Evolutionary conservation across 2,113 vertebrate species (phyloP), one percentile per base, ranked within the genome.

Genomic region (Strigops habroptila): DNA sequence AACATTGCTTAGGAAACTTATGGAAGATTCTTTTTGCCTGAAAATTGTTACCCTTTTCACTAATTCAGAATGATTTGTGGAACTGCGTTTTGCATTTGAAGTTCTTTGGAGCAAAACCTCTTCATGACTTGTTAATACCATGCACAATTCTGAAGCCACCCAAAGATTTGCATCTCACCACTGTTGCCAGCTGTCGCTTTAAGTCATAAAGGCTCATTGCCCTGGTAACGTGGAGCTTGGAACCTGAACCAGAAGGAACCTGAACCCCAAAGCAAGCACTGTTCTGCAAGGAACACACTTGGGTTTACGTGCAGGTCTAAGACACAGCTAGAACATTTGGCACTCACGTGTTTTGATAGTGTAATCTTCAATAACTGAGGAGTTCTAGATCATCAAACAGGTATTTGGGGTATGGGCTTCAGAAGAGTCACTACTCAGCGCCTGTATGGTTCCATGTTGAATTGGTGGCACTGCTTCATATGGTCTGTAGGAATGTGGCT

Each of bases 401-500:
- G 1, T 8, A 3, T 41, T 46, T 53, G 79, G 59, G 59, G 10
- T 8, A 2, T 1, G 49, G 19, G 5, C 21, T 35, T 27, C 22
- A 6, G 12, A 37, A 37, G 22, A 3, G 52, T 14, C 44, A 18
- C 49, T 28, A 0, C 8, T 70, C 27, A 55, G 8, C 33, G 46
- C 41, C 6, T 13, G 7, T 6, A 6, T 10, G 16, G 33, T 74
- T 41, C 37, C 6, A 0, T n/a, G 16, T 10, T 19, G 68, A 7
- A 21, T 24, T 18, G 11, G 44, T 18, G 41, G 5, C 21, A 1
- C 8, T 3, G 4, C 27, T 22, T 8, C 13, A 5, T 18, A 1
- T 4, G 10, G 10, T 0, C 1, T 0, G 9, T 2, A 10, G 46
- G 31, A 10, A 3, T 24, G 3, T 0, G 21, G 30, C 18, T 22